Conservation (phyloP, 2,113 vertebrate genomes). For the Galeopterus variegatus region DNA sequence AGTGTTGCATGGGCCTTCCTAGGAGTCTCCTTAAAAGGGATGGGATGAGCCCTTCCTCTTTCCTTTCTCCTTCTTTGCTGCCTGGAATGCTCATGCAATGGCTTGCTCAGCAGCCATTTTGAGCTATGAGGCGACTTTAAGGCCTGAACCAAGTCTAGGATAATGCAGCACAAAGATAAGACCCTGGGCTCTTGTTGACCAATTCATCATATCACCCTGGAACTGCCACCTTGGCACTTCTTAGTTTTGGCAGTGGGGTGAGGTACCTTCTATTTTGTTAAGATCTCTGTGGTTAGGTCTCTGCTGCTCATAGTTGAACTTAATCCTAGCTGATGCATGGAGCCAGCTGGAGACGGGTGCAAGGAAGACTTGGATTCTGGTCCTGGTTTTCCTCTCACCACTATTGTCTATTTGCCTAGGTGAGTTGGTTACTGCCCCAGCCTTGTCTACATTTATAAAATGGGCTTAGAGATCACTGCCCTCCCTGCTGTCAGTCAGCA, state of each 20-base stretch:
- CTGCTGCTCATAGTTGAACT: too few species aligned
- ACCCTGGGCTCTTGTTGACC: not conserved
- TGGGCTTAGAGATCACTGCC: not conserved
- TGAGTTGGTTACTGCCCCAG: not conserved
- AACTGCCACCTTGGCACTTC: not conserved
- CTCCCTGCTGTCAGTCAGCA: not conserved
- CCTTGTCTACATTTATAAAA: not conserved
- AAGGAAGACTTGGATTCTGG: not conserved
- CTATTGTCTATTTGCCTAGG: not conserved
- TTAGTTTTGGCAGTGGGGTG: not conserved
- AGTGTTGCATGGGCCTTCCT: not conserved
- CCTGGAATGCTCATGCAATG: not conserved
- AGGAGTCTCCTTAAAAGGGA: not conserved
- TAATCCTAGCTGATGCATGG: not conserved
- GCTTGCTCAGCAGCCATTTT: not conserved
- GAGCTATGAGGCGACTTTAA: not conserved
- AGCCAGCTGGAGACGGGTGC: not conserved
- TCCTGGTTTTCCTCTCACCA: not conserved
- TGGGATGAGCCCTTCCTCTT: not conserved
- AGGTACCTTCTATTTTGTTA: not conserved
- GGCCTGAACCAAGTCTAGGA: not conserved
- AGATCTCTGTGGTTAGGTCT: not conserved
- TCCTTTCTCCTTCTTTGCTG: not conserved
- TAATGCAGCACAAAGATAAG: not conserved
- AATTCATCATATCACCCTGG: not conserved